Base-by-base conservation (phyloP, 2,888 invertebrate genomes). In the Athalia cordata region DNA sequence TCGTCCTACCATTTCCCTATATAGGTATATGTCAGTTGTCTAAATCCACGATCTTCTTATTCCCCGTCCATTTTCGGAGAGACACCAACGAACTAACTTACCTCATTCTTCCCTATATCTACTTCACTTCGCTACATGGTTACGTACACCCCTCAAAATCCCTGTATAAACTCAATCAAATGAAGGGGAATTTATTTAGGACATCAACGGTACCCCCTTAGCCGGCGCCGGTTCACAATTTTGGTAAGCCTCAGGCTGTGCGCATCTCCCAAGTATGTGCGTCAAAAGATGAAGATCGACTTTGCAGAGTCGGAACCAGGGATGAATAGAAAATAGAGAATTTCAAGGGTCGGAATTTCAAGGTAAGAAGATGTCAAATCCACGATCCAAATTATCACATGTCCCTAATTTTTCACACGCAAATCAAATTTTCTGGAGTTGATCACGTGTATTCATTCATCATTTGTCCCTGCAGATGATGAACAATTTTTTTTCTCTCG, bases 171-270 rank as follows among this genome's bases (percentile, higher is more conserved):
- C 68, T 74, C 78, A 81, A 81, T 81, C 79, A 81, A 67, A 76
- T 49, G 68, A 72, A 67, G 59, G 64, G 13, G 77, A 80, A 81
- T 80, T 80, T 81, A 80, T 80, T 81, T 78, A 78, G 77, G 79
- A 79, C 77, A 77, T 79, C 78, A 79, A 77, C 29, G 29, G 29
- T 29, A 29, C 29, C 29, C 78, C 70, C 47, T 59, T 15, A 59
- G 43, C 62, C 55, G 29, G 29, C 29, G 66, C 52, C 72, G 74
- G 59, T 72, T 52, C 72, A 57, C 5, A 47, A 45, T 72, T 45
- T 77, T 29, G 29, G 29, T 29, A 29, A 29, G 29, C 78, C 52
- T 77, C 29, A 59, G 59, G 66, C 66, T 62, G 29, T 29, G 29
- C 29, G 29, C 29, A 29, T 29, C 29, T 29, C 29, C 29, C 0